Percentiles rank a stretch among this genome's conserved stretches.
Conservation (phyloP, 2,113 vertebrate species). For the Polyodon spathula region DNA sequence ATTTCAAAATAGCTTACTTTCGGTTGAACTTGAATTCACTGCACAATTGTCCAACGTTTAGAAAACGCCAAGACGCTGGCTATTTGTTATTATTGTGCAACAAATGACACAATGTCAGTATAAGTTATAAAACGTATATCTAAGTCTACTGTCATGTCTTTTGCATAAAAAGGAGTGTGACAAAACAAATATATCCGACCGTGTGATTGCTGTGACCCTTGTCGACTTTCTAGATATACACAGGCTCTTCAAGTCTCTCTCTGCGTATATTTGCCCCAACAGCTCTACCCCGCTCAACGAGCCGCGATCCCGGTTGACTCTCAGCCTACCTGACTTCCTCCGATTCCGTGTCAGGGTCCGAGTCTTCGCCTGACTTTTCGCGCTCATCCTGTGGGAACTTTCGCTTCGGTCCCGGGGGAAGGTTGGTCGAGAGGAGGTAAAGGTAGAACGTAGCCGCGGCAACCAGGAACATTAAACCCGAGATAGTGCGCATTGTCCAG, state of each 20-base stretch:
- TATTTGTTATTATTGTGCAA: too few species aligned
- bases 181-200: too few species aligned
- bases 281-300: not conserved
- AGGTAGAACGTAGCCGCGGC: conserved; percentile 41
- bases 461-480: conserved; percentile 37
- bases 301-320: conserved; percentile 9
- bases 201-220: too few species aligned
- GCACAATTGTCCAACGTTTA: too few species aligned
- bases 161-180: too few species aligned
- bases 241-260: conserved; percentile 1
- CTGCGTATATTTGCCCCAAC: not conserved
- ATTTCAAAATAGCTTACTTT: too few species aligned
- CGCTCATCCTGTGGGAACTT: not conserved
- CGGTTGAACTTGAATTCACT: too few species aligned
- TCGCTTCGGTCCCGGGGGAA: conserved; percentile 35
- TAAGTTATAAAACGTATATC: too few species aligned
- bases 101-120: too few species aligned
- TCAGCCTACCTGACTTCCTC: conserved; percentile 29
- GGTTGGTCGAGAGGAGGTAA: conserved; percentile 40
- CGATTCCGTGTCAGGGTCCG: conserved; percentile 15
- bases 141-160: too few species aligned
- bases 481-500: conserved; percentile 44
- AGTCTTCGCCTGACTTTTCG: conserved; percentile 22
- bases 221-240: not conserved
- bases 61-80: too few species aligned